Evolutionary conservation across 2,888 invertebrate genomes (phyloP).

Genomic region (Stenchaetothrips biformis): DNA sequence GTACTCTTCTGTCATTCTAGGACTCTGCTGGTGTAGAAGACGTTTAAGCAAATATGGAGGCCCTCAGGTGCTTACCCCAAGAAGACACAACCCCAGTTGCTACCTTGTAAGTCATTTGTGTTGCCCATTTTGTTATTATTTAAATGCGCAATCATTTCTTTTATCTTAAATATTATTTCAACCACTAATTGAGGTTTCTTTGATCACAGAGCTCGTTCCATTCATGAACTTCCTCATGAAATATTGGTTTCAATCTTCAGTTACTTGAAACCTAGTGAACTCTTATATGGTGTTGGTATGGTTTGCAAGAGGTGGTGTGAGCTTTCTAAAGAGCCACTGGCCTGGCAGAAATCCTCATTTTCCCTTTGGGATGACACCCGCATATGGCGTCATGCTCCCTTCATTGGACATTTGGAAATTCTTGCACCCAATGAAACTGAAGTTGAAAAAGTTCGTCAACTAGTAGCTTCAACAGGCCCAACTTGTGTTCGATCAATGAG

Average conservation of each 20-base stretch:
- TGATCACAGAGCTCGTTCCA: background rate
- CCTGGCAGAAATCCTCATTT: background rate
- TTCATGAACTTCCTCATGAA: background rate
- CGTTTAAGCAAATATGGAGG: too few relatives aligned
- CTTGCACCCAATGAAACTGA: conserved; percentile 2
- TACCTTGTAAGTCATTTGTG: too few relatives aligned
- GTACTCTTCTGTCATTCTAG: too few relatives aligned
- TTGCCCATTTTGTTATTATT: background rate
- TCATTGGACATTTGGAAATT: background rate
- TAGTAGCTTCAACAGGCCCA: background rate
- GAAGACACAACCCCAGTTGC: too few relatives aligned
- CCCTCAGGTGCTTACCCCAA: too few relatives aligned
- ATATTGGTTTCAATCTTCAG: background rate
- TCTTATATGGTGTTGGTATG: background rate
- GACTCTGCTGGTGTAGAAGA: too few relatives aligned
- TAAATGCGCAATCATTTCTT: background rate
- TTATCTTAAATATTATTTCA: background rate
- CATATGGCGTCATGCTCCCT: background rate
- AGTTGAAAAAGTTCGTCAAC: background rate
- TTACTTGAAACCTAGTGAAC: background rate
- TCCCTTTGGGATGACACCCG: background rate
- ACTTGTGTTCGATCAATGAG: background rate
- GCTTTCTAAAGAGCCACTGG: background rate
- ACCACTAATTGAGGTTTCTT: background rate
- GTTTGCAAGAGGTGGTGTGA: background rate